Evolutionary conservation across 2,113 vertebrate genomes (phyloP).

Genomic region (Dipodomys spectabilis): DNA sequence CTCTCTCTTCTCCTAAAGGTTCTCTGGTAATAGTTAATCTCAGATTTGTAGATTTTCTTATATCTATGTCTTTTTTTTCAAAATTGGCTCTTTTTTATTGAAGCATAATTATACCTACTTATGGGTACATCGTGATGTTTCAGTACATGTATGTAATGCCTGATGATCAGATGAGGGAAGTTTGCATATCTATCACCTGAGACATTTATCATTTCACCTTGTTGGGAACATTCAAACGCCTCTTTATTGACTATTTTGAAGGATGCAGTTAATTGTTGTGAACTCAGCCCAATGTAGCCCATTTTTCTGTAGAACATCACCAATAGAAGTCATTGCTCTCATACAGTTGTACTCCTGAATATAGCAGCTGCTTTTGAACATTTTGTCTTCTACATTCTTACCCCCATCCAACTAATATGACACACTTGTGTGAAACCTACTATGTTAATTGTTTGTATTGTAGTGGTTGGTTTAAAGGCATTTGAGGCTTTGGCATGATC

Average conservation of each 20-base stretch:
- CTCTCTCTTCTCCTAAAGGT: neutral
- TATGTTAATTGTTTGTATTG: conserved; percentile 2
- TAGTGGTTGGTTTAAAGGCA: conserved; percentile 22
- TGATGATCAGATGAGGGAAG: neutral
- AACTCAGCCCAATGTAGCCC: neutral
- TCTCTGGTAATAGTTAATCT: neutral
- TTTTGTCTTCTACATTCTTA: neutral
- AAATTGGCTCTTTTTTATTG: neutral
- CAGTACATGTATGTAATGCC: neutral
- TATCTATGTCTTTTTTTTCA: neutral
- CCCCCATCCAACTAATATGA: neutral
- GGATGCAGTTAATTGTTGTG: neutral
- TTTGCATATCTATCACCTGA: neutral
- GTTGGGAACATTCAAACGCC: neutral
- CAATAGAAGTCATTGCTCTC: neutral
- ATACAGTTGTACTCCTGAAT: neutral
- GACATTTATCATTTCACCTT: neutral
- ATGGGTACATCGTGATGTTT: neutral
- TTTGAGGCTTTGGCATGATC: neutral
- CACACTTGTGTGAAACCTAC: neutral
- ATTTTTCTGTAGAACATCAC: neutral
- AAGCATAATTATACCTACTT: neutral
- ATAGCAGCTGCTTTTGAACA: neutral
- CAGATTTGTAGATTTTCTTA: neutral
- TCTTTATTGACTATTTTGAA: neutral